Base-by-base conservation (phyloP, 2,797 vertebrate genomes). In the Melanotaenia maccullochi region DNA sequence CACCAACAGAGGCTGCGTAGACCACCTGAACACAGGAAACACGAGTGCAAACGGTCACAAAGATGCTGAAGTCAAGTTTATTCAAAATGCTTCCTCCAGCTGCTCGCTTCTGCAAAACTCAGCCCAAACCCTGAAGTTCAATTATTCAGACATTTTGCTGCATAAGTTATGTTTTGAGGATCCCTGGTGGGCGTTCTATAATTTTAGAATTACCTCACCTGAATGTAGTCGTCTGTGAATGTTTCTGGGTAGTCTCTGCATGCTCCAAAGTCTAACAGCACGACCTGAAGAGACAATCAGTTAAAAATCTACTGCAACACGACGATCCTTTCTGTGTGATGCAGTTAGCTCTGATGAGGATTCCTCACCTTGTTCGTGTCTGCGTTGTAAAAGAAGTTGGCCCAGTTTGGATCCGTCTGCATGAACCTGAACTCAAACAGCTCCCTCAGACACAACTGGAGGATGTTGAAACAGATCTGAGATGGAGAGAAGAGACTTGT, bases 321-420 rank as follows among this genome's bases (percentile, higher is more conserved):
- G 25, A n/a, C 18, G 14, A 0, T 1, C 24, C 3, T 13, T 36
- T 64, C 25, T 22, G 1, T 12, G 28, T 65, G 18, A 5, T 6
- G 44, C 5, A n/a, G 36, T 28, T 3, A 1, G 9, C 6, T 24
- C 6, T 28, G 1, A 4, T 0, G 11, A 1, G 11, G 7, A 6
- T 52, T 38, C 16, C 16, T 83, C 55, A 97, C 97, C 93, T 96
- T 94, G 79, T 96, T 91, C 14, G 89, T 92, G 40, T 95, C 90
- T 0, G 93, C 75, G 0, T 97, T 95, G 42, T 97, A 98, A 63
- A 97, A 96, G 90, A 97, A 98, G 92, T 97, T 98, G 85, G 96
- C 91, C 97, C 97, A 97, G 93, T 98, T 98, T 42, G 97, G 96
- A 81, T 98, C 97, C 0, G 96, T 97, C 89, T 98, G 97, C 97